Evolutionary conservation across 2,888 invertebrate genomes (phyloP).

Genomic region (Trachelus stipa): DNA sequence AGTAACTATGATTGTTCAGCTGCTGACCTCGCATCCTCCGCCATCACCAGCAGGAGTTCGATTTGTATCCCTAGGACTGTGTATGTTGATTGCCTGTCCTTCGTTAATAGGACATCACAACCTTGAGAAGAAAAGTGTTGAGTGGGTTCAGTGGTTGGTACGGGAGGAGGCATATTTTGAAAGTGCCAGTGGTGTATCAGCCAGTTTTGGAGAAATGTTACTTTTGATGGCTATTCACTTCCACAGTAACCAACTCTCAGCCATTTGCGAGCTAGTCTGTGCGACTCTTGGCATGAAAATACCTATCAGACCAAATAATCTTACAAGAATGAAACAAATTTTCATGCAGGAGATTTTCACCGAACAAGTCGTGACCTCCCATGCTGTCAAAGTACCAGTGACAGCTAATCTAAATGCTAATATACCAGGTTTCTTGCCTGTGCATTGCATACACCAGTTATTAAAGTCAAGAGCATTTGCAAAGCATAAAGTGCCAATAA

Average conservation of each 20-base stretch:
- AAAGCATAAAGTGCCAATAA: slow-evolving; percentile 95
- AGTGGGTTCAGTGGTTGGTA: slow-evolving; percentile 95
- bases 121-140: slow-evolving; percentile 87
- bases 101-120: slow-evolving; percentile 77
- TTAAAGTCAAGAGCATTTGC: slow-evolving; percentile 94
- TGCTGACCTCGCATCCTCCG: slow-evolving; percentile 89
- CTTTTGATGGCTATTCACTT: slow-evolving; percentile 97
- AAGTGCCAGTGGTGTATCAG: slow-evolving; percentile 84
- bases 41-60: slow-evolving; percentile 92
- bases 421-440: slow-evolving; percentile 91
- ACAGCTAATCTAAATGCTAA: slow-evolving; percentile 89
- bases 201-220: slow-evolving; percentile 95
- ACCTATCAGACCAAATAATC: slow-evolving; percentile 86
- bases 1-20: slow-evolving; percentile 82
- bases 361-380: slow-evolving; percentile 95
- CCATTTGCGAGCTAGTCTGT: slow-evolving; percentile 94
- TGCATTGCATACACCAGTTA: slow-evolving; percentile 96
- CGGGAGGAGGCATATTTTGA: slow-evolving; percentile 91
- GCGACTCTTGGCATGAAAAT: slow-evolving; percentile 96
- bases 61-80: slow-evolving; percentile 92
- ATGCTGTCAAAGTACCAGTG: slow-evolving; percentile 96
- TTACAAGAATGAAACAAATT: slow-evolving; percentile 89
- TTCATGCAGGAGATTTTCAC: slow-evolving; percentile 98
- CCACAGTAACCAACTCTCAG: slow-evolving; percentile 92
- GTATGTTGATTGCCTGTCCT: slow-evolving; percentile 95